Base-by-base conservation (phyloP, 2,888 invertebrate species). In the Falcaria lacertinaria region DNA sequence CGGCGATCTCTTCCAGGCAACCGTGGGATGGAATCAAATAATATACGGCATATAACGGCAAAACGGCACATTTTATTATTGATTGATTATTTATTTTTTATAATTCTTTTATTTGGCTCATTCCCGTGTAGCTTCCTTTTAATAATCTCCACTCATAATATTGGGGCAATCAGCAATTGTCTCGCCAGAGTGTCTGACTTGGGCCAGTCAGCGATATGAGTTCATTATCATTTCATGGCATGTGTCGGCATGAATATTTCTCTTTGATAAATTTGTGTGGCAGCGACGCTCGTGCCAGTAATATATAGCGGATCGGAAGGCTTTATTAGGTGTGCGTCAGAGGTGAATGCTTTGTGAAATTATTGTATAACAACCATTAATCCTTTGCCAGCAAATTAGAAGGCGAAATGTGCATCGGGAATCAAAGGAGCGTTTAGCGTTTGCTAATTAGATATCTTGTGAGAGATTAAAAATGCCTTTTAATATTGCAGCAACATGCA, bases 191-290 rank as follows among this genome's bases (percentile, higher is more conserved):
- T 64, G 15, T 35, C 6, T 34, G 11, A 7, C 52, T 55, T 58
- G 40, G 13, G 22, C 64, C 63, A 48, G 15, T 47, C 52, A 48
- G 61, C 69, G 62, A 79, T 74, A 73, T 65, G 69, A 67, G 81
- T 84, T 85, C 84, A 87, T 87, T 85, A 85, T 82, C 77, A 82
- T 85, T 84, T 81, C 82, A 84, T 82, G 83, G 84, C 83, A 83
- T 85, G 83, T 85, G 86, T 86, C 78, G 78, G 77, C 82, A 82
- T 86, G 82, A 86, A 87, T 86, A 86, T 86, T 86, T 86, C 86
- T 69, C 82, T 87, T 83, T 87, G 86, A 87, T 86, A 84, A 87
- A 86, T 86, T 81, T 78, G 79, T 72, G 76, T 64, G 75, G 69
- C 65, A 50, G 60, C 57, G 66, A 60, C 66, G 61, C 64, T 55